Conservation (phyloP, 2,113 vertebrate genomes). For the Vulpes lagopus region DNA sequence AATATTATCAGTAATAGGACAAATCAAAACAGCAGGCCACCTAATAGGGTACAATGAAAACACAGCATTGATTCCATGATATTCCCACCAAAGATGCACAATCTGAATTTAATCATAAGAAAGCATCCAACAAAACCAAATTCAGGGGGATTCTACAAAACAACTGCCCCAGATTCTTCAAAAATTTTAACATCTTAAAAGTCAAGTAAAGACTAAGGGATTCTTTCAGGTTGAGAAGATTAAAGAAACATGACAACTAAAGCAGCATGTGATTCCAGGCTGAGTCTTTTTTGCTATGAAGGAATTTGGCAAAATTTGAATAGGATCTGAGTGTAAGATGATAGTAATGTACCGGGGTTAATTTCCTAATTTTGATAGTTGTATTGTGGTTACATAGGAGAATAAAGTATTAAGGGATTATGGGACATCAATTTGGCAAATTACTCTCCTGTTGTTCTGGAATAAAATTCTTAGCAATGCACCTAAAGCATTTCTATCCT, state of each 20-base stretch:
- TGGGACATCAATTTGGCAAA: neutral
- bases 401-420: neutral
- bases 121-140: neutral
- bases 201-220: neutral
- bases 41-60: neutral
- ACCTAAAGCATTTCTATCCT: slow-evolving; percentile 24
- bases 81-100: neutral
- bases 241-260: neutral
- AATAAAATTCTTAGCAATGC: neutral
- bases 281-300: neutral
- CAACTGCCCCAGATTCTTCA: neutral
- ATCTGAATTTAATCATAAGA: neutral
- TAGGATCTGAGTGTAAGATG: neutral
- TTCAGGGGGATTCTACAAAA: neutral
- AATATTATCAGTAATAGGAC: neutral
- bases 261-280: neutral
- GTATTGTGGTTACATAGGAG: neutral
- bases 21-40: neutral
- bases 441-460: neutral
- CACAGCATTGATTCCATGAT: neutral
- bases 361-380: neutral
- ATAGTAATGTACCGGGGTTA: neutral
- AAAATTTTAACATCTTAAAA: neutral
- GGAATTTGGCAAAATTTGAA: slow-evolving; percentile 18
- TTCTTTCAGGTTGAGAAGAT: neutral